Conservation (phyloP, 2,888 invertebrate genomes). For the Pseudococcus jackbeardsleyi region DNA sequence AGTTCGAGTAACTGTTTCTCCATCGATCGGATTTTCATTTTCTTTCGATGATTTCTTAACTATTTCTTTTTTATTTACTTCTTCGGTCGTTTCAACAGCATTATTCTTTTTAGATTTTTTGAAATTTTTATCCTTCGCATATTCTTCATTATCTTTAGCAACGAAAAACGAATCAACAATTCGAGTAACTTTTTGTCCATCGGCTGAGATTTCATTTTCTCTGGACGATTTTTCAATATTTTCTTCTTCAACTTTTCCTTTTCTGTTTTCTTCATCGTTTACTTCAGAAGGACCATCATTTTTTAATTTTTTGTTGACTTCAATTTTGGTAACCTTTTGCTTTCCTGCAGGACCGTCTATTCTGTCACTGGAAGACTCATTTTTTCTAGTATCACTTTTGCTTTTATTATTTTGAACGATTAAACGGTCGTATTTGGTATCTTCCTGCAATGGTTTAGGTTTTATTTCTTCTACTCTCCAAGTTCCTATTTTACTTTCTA, state of each 20-base stretch:
- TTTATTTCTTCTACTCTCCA: constrained; percentile 27
- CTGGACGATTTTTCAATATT: constrained; percentile 37
- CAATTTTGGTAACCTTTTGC: neutral
- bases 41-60: constrained; percentile 54
- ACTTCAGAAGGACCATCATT: neutral
- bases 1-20: constrained; percentile 50
- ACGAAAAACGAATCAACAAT: constrained; percentile 67
- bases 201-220: constrained; percentile 38
- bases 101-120: neutral
- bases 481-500: constrained; percentile 38
- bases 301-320: neutral
- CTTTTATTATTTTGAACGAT: neutral
- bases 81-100: neutral
- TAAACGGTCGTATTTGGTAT: neutral
- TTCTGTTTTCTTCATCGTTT: neutral
- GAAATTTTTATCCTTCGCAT: neutral
- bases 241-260: neutral
- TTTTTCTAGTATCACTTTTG: neutral
- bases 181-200: constrained; percentile 13
- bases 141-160: constrained; percentile 65
- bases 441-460: neutral
- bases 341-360: neutral
- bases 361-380: neutral
- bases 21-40: constrained; percentile 9
- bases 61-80: neutral